Percentiles rank a stretch among this genome's conserved stretches.
Conservation (phyloP, 2,113 vertebrate species). For the Amphiprion ocellaris region DNA sequence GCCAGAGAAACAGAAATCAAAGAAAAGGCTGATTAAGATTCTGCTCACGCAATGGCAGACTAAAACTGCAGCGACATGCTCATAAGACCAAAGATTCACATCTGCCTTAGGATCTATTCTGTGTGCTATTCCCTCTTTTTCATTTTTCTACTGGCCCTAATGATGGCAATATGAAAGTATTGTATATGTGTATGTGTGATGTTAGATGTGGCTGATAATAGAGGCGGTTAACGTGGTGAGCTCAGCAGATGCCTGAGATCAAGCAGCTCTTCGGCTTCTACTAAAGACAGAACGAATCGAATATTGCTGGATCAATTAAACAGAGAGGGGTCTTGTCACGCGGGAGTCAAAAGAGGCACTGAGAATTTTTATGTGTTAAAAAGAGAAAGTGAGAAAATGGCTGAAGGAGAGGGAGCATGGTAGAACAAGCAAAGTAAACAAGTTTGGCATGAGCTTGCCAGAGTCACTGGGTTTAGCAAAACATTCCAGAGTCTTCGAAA, state of each 20-base stretch:
- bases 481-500: constrained; percentile 82
- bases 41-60: constrained; percentile 1
- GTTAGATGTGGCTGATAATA: not conserved
- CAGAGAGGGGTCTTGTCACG: constrained; percentile 12
- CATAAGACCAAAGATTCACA: not conserved
- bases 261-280: constrained; percentile 5
- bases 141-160: not conserved
- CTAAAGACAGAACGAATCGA: constrained; percentile 6
- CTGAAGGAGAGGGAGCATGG: constrained; percentile 59
- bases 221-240: not conserved
- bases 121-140: not conserved
- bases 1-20: constrained; percentile 30
- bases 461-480: constrained; percentile 86
- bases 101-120: not conserved
- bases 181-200: not conserved
- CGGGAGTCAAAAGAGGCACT: constrained; percentile 35
- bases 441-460: constrained; percentile 71
- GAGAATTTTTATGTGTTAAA: constrained; percentile 45
- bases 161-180: not conserved
- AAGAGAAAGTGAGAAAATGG: constrained; percentile 65
- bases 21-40: constrained; percentile 32
- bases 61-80: not conserved
- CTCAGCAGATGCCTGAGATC: not conserved
- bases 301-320: constrained; percentile 25
- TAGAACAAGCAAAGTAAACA: constrained; percentile 81